Evolutionary conservation across 2,797 vertebrate genomes (phyloP).

Genomic region (Podarcis siculus): DNA sequence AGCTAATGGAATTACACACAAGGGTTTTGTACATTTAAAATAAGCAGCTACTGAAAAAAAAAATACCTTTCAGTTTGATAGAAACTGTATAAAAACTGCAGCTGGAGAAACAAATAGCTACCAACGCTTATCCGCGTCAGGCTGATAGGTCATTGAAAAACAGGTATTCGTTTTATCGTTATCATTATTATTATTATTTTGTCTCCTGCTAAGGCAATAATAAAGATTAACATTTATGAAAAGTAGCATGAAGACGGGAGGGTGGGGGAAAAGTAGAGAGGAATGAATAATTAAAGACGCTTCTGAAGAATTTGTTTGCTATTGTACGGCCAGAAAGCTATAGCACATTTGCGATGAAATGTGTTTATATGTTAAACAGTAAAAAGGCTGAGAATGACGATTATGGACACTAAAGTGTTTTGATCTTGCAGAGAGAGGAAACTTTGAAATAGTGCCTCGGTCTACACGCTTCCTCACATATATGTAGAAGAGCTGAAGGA

Average conservation of each 20-base stretch:
- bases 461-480: background rate
- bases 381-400: slow-evolving; percentile 64
- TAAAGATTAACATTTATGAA: slow-evolving; percentile 84
- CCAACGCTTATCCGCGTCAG: slow-evolving; percentile 76
- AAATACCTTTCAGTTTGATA: slow-evolving; percentile 83
- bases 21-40: slow-evolving; percentile 96
- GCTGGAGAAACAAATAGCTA: slow-evolving; percentile 80
- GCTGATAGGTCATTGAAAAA: slow-evolving; percentile 81
- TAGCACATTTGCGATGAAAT: slow-evolving; percentile 67
- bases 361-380: slow-evolving; percentile 72
- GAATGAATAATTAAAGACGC: slow-evolving; percentile 83
- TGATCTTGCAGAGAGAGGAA: slow-evolving; percentile 41
- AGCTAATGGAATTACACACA: slow-evolving; percentile 97
- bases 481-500: slow-evolving; percentile 6
- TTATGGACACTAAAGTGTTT: slow-evolving; percentile 65
- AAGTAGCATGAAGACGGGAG: slow-evolving; percentile 75
- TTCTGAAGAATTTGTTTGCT: slow-evolving; percentile 79
- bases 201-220: slow-evolving; percentile 71
- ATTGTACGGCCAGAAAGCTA: slow-evolving; percentile 66
- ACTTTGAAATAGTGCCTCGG: slow-evolving; percentile 47
- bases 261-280: slow-evolving; percentile 62
- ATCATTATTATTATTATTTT: slow-evolving; percentile 27
- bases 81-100: slow-evolving; percentile 82
- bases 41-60: slow-evolving; percentile 86
- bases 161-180: slow-evolving; percentile 72